Evolutionary conservation across 2,888 invertebrate genomes (phyloP), one percentile per base, ranked within the genome.

Genomic region (Psococerastis gibbosa): DNA sequence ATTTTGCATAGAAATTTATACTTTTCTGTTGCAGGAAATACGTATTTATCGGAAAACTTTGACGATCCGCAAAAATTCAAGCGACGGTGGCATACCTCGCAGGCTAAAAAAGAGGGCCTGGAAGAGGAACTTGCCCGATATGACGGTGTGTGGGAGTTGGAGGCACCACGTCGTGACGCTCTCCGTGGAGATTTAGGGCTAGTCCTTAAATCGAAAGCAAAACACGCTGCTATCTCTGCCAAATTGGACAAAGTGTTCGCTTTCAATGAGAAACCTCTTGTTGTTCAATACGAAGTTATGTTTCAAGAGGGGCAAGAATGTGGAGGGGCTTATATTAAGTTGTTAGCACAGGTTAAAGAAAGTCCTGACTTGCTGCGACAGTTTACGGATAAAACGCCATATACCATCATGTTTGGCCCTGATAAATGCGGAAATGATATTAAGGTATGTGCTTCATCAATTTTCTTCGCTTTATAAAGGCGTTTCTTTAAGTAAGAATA

Each of bases 371-470:
- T 27, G 27, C 68, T 94, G 43, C 76, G 73, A 50, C 69, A 75
- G 56, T 92, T 97, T 65, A 73, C 84, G 60, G 97, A 98, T 65
- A 92, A 91, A 65, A 92, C 95, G 1, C 82, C 92, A 0, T 99
- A 97, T 66, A 87, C 92, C 2, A 89, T 99, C 56, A 98, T 99
- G 98, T 99, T 98, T 66, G 98, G 98, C 0, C 97, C 97, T 6
- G 98, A 98, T 69, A 98, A 95, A 64, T 98, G 98, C 64, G 97
- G 97, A 49, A 84, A 83, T 57, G 89, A 91, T 61, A 79, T 85
- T 57, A 95, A 95, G 67, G 75, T 91, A 60, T 44, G 47, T 43
- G 33, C 13, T 18, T n/a, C n/a, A n/a, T n/a, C n/a, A n/a, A n/a
- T 9, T 17, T 31, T 18, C 44, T 43, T 6, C 17, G n/a, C 17